These are phyloP conservation scores for Patagioenas fasciata DNA, from an alignment of 2,113 vertebrate genomes.

Conservation along the genomic window DNA sequence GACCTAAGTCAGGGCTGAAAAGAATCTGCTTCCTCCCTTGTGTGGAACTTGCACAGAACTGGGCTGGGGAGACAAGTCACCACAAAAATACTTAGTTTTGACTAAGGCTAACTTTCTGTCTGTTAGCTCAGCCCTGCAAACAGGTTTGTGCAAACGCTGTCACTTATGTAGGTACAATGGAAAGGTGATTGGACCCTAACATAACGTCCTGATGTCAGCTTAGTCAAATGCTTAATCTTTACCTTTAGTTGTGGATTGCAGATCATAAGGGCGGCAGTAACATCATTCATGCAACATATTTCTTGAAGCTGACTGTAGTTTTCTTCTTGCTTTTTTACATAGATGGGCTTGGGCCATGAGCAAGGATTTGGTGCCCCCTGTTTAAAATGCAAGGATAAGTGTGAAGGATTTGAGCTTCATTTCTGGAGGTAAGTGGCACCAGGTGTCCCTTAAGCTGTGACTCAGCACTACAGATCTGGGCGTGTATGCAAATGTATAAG, in stretches of 20 bases:
- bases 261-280: background rate
- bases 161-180: rapidly evolving
- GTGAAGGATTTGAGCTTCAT: slow-evolving; percentile 96
- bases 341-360: slow-evolving; percentile 97
- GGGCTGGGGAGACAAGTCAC: background rate
- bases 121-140: background rate
- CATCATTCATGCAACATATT: background rate
- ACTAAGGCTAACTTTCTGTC: background rate
- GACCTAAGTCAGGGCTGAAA: background rate
- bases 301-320: background rate
- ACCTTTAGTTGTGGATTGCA: background rate
- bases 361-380: slow-evolving; percentile 93
- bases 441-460: background rate
- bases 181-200: background rate
- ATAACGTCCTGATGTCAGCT: background rate
- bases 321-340: slow-evolving; percentile 32
- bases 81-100: background rate
- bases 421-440: slow-evolving; percentile 91
- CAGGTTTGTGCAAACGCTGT: background rate
- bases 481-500: background rate
- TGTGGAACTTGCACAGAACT: background rate
- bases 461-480: background rate
- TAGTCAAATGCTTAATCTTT: background rate
- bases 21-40: background rate
- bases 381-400: slow-evolving; percentile 97